phyloP scores from a whole-genome alignment of 1,140 invertebrate genomes.

The Papilio helenus region DNA sequence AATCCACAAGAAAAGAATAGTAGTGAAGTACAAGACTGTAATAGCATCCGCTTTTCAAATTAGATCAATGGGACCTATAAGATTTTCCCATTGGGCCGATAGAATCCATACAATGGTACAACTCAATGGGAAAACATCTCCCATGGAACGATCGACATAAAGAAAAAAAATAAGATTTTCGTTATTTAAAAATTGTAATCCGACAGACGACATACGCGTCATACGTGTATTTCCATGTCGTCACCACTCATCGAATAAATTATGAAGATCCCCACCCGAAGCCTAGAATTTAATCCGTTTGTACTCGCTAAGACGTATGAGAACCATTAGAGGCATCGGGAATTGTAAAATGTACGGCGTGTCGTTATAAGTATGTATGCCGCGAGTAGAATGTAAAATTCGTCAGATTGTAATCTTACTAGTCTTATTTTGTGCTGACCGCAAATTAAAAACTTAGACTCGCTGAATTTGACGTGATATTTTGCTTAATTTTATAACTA shows the following conservation, averaged over 20 bases:
- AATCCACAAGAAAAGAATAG: too few relatives aligned
- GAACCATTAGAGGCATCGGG: slow-evolving; percentile 38
- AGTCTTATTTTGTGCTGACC: background rate
- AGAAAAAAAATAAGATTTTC: too few relatives aligned
- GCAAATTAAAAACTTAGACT: too few relatives aligned
- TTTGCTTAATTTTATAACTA: background rate
- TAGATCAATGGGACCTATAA: too few relatives aligned
- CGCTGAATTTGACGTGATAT: background rate
- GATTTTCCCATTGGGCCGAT: too few relatives aligned
- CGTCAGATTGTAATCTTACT: background rate
- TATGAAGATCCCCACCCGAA: slow-evolving; percentile 49
- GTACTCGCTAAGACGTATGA: slow-evolving; percentile 37
- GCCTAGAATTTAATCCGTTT: slow-evolving; percentile 34
- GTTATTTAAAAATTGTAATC: background rate
- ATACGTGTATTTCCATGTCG: slow-evolving; percentile 53
- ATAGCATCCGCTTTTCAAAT: too few relatives aligned
- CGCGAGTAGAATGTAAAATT: background rate
- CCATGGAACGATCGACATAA: too few relatives aligned
- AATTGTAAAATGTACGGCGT: slow-evolving; percentile 32
- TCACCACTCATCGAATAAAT: slow-evolving; percentile 55
- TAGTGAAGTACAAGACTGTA: too few relatives aligned
- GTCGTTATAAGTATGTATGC: slow-evolving; percentile 11
- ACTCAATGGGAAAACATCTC: too few relatives aligned
- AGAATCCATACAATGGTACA: too few relatives aligned
- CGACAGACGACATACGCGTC: background rate